These are phyloP conservation scores for Ailuropoda melanoleuca DNA, from an alignment of 2,113 vertebrate genomes.

Conservation along the genomic window DNA sequence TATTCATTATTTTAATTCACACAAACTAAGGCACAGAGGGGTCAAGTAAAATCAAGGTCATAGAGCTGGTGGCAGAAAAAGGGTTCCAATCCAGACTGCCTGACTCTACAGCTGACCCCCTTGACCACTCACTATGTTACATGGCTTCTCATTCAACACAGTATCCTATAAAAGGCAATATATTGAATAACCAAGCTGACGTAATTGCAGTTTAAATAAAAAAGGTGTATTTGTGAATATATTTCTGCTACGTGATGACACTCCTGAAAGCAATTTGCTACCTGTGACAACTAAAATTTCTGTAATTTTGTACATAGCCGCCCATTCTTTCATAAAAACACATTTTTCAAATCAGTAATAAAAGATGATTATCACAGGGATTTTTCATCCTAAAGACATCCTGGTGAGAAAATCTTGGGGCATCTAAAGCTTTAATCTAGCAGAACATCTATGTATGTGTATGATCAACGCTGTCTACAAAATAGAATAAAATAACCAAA, in stretches of 20 bases:
- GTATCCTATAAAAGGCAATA: background rate
- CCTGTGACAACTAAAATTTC: background rate
- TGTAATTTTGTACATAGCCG: background rate
- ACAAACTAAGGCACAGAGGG: background rate
- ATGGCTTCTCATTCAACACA: background rate
- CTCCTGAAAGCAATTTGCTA: background rate
- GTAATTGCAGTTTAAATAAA: background rate
- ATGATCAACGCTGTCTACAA: background rate
- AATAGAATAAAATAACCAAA: constrained; percentile 4
- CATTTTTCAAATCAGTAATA: constrained; percentile 16
- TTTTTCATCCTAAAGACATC: background rate
- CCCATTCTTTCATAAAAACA: background rate
- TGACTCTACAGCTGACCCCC: background rate
- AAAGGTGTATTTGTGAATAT: background rate
- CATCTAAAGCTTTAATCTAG: background rate
- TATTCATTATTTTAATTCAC: constrained; percentile 19
- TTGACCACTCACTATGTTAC: background rate
- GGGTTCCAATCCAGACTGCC: background rate
- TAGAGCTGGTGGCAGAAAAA: background rate
- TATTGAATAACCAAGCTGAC: background rate
- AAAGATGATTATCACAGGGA: background rate
- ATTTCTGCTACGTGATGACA: background rate
- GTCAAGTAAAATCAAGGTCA: background rate
- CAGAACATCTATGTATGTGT: background rate
- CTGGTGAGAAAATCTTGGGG: background rate